phyloP scores from a whole-genome alignment of 2,888 invertebrate genomes.

The Sesia apiformis region DNA sequence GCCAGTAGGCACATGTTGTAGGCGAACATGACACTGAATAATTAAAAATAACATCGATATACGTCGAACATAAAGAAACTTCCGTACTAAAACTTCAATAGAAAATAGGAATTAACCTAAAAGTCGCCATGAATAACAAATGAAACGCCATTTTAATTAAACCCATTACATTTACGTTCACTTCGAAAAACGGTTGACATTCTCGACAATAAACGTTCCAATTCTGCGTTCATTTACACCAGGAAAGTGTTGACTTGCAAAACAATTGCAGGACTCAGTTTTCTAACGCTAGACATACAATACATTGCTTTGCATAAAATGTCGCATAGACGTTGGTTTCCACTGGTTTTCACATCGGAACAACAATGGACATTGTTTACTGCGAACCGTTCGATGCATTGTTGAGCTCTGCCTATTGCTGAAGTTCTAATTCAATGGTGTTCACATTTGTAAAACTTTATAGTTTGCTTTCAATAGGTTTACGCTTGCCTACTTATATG shows the following conservation, averaged over 20 bases:
- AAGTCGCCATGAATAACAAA: background rate
- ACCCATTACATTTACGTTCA: constrained; percentile 5
- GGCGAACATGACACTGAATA: too few species aligned
- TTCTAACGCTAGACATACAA: constrained; percentile 29
- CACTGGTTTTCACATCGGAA: constrained; percentile 11
- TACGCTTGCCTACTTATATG: too few species aligned
- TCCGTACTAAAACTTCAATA: too few species aligned
- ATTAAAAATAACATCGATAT: too few species aligned
- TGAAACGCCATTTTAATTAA: background rate
- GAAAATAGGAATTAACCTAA: background rate
- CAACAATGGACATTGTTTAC: constrained; percentile 27
- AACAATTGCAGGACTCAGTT: constrained; percentile 40
- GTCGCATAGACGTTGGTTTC: constrained; percentile 14
- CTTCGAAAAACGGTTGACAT: constrained; percentile 27
- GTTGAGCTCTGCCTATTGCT: constrained; percentile 8
- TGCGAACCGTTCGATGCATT: constrained; percentile 20
- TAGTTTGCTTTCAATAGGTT: too few species aligned
- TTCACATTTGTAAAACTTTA: background rate
- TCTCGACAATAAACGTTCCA: constrained; percentile 37
- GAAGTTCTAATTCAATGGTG: constrained; percentile 31
- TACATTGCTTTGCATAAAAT: constrained; percentile 33
- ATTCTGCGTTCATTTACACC: constrained; percentile 41
- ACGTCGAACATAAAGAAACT: too few species aligned
- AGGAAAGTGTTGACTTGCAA: constrained; percentile 41
- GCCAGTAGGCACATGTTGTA: too few species aligned